These are phyloP conservation scores for Uromys caudimaculatus DNA, from an alignment of 2,797 vertebrate species.

Conservation along the genomic window DNA sequence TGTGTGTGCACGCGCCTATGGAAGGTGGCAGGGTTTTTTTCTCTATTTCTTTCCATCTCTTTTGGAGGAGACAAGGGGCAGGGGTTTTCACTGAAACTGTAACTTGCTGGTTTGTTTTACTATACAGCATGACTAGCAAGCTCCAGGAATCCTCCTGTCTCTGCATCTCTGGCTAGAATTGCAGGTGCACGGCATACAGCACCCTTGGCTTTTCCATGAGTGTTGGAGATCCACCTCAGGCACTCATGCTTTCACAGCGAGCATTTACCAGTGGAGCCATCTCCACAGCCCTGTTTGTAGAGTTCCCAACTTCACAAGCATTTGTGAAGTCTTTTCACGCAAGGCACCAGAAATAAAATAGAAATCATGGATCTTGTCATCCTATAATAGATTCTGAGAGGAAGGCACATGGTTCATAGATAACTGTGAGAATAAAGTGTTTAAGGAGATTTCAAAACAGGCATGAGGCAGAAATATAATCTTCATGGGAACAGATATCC, in stretches of 20 bases:
- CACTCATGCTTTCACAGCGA: neutral
- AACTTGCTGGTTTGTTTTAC: neutral
- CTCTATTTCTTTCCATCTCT: neutral
- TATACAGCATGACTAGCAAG: neutral
- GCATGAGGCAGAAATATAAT: neutral
- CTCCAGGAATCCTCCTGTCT: neutral
- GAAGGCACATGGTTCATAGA: neutral
- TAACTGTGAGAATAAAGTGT: neutral
- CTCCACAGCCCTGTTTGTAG: neutral
- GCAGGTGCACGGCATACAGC: neutral
- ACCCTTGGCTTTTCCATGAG: neutral
- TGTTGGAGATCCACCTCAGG: neutral
- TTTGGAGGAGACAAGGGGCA: neutral
- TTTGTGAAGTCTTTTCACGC: neutral
- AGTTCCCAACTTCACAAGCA: neutral
- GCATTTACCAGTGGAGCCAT: no score
- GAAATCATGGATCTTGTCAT: neutral
- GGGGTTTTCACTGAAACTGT: neutral
- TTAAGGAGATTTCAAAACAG: conserved; percentile 10
- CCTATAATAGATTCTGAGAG: neutral
- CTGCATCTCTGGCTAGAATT: neutral
- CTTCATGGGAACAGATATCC: neutral
- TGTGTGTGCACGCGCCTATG: neutral
- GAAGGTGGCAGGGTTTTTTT: neutral
- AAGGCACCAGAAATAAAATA: neutral